Percentiles rank a stretch among this genome's conserved stretches.
Conservation (phyloP, 2,113 vertebrate species). For the Numida meleagris region DNA sequence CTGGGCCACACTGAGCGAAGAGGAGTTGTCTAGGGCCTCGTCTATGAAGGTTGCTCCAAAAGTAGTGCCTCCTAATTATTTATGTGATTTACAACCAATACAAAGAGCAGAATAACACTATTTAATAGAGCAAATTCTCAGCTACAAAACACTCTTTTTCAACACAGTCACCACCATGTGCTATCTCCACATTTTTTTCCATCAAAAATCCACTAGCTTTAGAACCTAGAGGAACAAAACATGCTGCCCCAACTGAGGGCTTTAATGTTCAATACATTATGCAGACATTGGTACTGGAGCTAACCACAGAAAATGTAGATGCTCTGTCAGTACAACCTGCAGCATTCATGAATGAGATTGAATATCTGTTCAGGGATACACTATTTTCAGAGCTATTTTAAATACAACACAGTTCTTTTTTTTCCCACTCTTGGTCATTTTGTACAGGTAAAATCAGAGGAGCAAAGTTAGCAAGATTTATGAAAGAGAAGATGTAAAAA, state of each 20-base stretch:
- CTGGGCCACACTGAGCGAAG: no score
- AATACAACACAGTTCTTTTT: not conserved
- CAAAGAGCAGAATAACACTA: no score
- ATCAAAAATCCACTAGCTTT: not conserved
- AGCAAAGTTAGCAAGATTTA: not conserved
- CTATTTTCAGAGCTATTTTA: not conserved
- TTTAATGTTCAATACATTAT: not conserved
- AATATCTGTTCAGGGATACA: no score
- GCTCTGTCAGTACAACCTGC: not conserved
- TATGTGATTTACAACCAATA: no score
- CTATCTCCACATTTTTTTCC: not conserved
- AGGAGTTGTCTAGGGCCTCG: no score
- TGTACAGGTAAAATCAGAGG: not conserved
- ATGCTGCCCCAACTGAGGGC: not conserved
- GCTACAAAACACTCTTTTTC: no score
- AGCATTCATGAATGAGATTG: not conserved
- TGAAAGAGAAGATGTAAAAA: not conserved
- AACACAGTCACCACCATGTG: no score
- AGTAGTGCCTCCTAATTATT: no score
- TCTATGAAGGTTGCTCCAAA: no score
- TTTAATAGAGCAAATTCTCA: no score
- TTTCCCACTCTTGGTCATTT: not conserved
- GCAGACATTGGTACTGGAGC: fast-evolving
- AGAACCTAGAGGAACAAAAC: not conserved
- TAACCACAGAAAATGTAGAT: not conserved